Conservation (phyloP, 2,113 vertebrate species). For the Nasalis larvatus region DNA sequence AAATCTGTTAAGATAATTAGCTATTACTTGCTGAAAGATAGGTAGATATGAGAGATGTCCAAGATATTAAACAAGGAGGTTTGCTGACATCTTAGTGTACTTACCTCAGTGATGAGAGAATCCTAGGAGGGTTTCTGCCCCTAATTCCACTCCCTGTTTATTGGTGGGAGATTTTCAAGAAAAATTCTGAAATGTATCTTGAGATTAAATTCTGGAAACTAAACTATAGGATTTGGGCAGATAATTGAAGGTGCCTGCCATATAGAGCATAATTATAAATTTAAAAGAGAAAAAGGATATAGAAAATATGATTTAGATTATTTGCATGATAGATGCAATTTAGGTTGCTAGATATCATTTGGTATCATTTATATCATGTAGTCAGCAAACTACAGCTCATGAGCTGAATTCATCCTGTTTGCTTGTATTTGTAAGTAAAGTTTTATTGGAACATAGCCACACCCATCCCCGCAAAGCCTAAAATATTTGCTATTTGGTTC, state of each 20-base stretch:
- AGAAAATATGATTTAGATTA: background rate
- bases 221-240: background rate
- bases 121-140: background rate
- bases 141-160: background rate
- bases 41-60: background rate
- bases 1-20: background rate
- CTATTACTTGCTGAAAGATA: background rate
- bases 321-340: background rate
- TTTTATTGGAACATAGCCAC: conserved; percentile 1
- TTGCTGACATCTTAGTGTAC: background rate
- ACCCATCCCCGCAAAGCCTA: background rate
- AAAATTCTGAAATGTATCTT: conserved; percentile 1
- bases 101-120: background rate
- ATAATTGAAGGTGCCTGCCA: background rate
- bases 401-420: background rate
- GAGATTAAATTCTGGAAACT: conserved; percentile 42
- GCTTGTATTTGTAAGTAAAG: conserved; percentile 29
- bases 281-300: background rate
- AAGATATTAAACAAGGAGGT: background rate
- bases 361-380: background rate
- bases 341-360: background rate
- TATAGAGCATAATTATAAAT: background rate
- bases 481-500: background rate
- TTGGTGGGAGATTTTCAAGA: background rate
- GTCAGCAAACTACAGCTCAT: background rate